These are phyloP conservation scores for Aurelia sp. DNA, from an alignment of 30 jellyfish, hydroid and myxozoan species.

Conservation along the genomic window DNA sequence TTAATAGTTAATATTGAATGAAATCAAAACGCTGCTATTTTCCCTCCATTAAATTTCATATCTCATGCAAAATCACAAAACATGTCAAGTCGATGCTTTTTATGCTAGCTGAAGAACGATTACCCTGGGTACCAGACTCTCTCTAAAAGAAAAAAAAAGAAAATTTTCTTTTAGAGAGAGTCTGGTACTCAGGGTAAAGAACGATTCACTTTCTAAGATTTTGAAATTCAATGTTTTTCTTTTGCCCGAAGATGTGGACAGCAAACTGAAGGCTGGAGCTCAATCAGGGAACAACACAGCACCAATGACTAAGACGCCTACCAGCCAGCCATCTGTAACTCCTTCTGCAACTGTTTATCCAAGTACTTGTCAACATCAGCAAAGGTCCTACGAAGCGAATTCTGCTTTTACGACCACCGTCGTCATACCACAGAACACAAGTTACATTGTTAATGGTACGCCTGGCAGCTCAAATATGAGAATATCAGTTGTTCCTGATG, in stretches of 20 bases:
- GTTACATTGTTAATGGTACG: constrained; percentile 73
- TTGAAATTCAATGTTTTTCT: neutral
- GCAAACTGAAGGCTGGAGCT: constrained; percentile 15
- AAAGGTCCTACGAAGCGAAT: constrained; percentile 16
- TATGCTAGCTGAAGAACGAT: too few relatives aligned
- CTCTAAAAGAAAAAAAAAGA: too few relatives aligned
- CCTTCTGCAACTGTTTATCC: constrained; percentile 14
- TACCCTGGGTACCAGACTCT: too few relatives aligned
- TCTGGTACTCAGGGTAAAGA: too few relatives aligned
- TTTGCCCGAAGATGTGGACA: constrained; percentile 26
- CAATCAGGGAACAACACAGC: constrained; percentile 3
- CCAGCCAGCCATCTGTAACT: constrained; percentile 10
- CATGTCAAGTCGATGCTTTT: too few relatives aligned
- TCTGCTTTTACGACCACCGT: neutral
- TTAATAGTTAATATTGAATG: too few relatives aligned
- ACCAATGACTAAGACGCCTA: neutral
- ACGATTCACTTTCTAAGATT: too few relatives aligned
- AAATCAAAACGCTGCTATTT: too few relatives aligned
- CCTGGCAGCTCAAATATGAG: constrained; percentile 79
- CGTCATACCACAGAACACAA: constrained; percentile 45
- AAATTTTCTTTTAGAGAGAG: too few relatives aligned
- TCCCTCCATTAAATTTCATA: too few relatives aligned
- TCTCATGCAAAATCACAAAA: too few relatives aligned
- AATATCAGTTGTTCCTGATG: constrained; percentile 75
- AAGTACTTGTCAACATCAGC: constrained; percentile 12